Evolutionary conservation across 2,797 vertebrate species (phyloP).

Genomic region (Sorex maritimensis): DNA sequence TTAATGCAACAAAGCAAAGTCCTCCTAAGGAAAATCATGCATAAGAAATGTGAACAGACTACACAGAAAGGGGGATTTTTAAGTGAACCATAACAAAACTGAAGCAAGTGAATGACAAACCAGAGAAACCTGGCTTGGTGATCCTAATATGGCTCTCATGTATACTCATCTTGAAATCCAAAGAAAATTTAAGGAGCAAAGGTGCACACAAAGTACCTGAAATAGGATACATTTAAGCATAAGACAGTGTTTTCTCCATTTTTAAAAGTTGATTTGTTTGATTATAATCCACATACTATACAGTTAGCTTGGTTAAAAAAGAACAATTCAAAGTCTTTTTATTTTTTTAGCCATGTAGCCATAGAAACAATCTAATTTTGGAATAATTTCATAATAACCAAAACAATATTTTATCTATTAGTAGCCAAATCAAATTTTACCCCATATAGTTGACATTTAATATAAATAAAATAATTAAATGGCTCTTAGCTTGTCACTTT

Average conservation of each 20-base stretch:
- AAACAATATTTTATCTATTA: not conserved
- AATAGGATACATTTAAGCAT: not conserved
- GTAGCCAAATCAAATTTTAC: not conserved
- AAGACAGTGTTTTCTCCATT: not conserved
- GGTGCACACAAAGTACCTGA: not conserved
- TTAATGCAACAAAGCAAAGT: not conserved
- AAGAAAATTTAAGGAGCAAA: not conserved
- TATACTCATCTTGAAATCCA: not conserved
- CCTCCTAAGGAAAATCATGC: too few species aligned
- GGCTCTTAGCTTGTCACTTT: not conserved
- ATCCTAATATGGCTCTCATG: not conserved
- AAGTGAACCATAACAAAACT: not conserved
- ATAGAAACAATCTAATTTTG: not conserved
- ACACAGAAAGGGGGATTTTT: not conserved
- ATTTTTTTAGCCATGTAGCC: accelerated
- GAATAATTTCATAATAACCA: not conserved
- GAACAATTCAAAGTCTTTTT: not conserved
- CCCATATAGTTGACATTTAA: not conserved
- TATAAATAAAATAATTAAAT: not conserved
- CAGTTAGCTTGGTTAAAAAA: not conserved
- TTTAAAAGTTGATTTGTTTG: not conserved
- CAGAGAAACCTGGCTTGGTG: not conserved
- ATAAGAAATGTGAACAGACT: not conserved
- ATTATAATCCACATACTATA: not conserved
- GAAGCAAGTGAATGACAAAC: not conserved